A percentile compares a stretch with the other conserved stretches of the same genome.
Conservation (phyloP, 2,113 vertebrate species). For the Dromaius novaehollandiae region DNA sequence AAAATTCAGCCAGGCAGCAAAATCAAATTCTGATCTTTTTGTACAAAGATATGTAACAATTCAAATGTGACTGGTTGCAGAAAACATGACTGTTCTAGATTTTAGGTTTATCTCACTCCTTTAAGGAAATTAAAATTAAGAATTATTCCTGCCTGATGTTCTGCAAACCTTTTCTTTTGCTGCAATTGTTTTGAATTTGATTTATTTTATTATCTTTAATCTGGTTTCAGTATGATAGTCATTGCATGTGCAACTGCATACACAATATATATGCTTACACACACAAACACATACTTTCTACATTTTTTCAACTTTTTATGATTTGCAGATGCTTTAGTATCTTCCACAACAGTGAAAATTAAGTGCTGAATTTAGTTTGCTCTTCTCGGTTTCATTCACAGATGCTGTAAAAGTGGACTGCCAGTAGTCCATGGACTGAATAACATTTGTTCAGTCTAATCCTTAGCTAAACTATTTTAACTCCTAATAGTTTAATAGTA, state of each 20-base stretch:
- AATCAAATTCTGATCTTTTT: neutral
- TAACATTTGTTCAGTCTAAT: neutral
- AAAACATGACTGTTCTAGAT: neutral
- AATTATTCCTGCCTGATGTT: neutral
- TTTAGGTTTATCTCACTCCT: neutral
- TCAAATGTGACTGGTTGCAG: neutral
- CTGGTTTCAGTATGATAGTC: neutral
- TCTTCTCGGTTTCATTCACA: neutral
- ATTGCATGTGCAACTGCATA: neutral
- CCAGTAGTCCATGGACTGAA: neutral
- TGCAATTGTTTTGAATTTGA: neutral
- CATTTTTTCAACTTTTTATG: neutral
- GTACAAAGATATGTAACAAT: neutral
- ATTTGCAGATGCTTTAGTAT: neutral
- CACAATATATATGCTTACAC: rapidly evolving
- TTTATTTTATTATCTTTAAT: neutral
- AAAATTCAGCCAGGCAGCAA: neutral
- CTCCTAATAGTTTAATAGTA: neutral
- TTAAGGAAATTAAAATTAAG: neutral
- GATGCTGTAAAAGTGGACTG: neutral
- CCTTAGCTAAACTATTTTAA: neutral
- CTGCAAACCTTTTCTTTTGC: neutral
- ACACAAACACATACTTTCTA: neutral
- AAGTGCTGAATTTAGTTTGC: neutral
- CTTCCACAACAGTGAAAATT: neutral